Evolutionary conservation across 2,113 vertebrate species (phyloP).

Genomic region (Pterocles burchelli): DNA sequence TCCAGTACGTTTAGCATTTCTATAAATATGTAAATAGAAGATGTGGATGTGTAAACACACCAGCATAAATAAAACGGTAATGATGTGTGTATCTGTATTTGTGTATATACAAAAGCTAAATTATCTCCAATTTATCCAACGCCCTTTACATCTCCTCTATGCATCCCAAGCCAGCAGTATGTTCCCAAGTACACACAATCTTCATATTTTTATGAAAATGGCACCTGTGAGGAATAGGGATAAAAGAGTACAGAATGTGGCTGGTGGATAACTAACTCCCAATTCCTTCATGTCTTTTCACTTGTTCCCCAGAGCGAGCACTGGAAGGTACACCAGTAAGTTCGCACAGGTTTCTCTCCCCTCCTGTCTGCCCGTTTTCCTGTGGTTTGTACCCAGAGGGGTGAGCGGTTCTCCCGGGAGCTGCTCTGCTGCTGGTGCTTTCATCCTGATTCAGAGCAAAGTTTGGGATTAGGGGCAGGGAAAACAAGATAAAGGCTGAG

Average conservation of each 20-base stretch:
- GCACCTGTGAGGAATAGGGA: conserved; percentile 26
- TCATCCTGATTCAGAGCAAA: background rate
- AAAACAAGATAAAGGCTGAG: background rate
- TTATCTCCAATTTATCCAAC: conserved; percentile 42
- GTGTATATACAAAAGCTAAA: conserved; percentile 40
- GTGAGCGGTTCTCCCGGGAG: background rate
- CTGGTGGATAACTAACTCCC: background rate
- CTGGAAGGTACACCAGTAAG: background rate
- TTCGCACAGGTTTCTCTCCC: background rate
- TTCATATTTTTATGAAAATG: background rate
- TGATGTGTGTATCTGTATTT: conserved; percentile 51
- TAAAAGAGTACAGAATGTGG: background rate
- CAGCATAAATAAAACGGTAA: conserved; percentile 49
- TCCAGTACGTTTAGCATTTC: conserved; percentile 19
- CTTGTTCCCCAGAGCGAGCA: background rate
- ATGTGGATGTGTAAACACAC: conserved; percentile 58
- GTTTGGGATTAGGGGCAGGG: background rate
- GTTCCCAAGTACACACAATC: background rate
- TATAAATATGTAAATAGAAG: conserved; percentile 59
- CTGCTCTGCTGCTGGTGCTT: background rate
- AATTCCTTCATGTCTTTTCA: conserved; percentile 28
- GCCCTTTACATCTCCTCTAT: background rate
- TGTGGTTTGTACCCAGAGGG: background rate
- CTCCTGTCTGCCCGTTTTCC: background rate
- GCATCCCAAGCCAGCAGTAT: background rate